Conservation (phyloP, 2,888 invertebrate species). For the Chironomus riparius region DNA sequence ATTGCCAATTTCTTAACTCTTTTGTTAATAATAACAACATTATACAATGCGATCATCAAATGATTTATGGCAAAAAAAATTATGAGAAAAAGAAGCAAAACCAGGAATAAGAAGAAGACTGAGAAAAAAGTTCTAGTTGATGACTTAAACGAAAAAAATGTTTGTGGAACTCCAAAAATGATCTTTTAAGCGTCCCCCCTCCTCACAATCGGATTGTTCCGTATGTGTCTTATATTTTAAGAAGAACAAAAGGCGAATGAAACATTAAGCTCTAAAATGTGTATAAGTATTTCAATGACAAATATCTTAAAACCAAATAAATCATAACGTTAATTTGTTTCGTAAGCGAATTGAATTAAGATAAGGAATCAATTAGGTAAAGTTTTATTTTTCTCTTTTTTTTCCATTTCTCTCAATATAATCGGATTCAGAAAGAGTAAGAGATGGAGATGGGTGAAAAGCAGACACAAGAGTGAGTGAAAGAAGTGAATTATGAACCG, state of each 20-base stretch:
- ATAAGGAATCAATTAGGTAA: conserved; percentile 26
- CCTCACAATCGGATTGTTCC: too few species aligned
- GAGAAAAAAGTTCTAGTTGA: background rate
- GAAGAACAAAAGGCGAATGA: conserved; percentile 15
- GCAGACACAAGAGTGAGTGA: background rate
- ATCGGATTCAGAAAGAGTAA: conserved; percentile 14
- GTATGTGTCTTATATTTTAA: background rate
- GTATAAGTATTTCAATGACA: conserved; percentile 26
- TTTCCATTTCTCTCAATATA: conserved; percentile 2
- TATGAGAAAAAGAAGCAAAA: background rate
- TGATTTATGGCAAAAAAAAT: background rate
- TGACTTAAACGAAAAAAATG: too few species aligned
- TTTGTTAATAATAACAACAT: background rate
- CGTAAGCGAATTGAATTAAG: conserved; percentile 28
- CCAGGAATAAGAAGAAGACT: background rate
- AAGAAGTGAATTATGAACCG: conserved; percentile 26
- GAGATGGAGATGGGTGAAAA: background rate
- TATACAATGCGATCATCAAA: background rate
- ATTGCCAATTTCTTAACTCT: background rate
- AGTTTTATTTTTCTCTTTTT: background rate
- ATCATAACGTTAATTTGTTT: conserved; percentile 28
- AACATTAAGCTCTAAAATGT: conserved; percentile 24
- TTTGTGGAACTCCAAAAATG: background rate
- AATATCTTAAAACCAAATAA: conserved; percentile 27
- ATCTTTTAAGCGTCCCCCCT: background rate